phyloP scores from a whole-genome alignment of 2,888 invertebrate genomes.

The Tetragonisca angustula region DNA sequence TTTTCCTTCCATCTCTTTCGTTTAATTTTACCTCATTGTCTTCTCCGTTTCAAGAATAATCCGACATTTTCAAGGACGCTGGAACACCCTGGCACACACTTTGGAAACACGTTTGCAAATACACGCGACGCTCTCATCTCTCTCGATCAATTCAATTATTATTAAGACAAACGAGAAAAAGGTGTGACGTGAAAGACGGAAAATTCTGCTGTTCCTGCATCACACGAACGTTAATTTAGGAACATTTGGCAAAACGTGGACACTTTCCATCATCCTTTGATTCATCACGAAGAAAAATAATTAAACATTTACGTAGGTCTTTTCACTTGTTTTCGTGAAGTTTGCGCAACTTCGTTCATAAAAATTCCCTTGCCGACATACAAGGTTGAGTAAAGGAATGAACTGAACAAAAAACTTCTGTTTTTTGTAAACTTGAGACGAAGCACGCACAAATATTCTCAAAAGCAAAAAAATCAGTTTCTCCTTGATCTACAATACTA shows the following conservation, averaged over 20 bases:
- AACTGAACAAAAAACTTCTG: no score
- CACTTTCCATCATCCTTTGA: no score
- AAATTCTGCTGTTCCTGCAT: background rate
- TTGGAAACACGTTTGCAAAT: background rate
- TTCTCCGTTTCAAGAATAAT: background rate
- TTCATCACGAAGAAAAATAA: no score
- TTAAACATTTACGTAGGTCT: background rate
- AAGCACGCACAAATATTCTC: background rate
- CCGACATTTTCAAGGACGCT: background rate
- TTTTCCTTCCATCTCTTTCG: no score
- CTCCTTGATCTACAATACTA: background rate
- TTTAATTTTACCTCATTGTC: constrained; percentile 21
- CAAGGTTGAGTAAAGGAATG: background rate
- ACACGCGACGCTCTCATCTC: background rate
- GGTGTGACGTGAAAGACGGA: background rate
- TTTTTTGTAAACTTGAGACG: background rate
- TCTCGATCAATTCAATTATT: constrained; percentile 21
- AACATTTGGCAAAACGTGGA: background rate
- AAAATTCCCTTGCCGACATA: background rate
- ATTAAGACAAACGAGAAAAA: background rate
- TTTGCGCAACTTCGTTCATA: background rate
- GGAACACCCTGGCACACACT: background rate
- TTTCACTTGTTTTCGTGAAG: background rate
- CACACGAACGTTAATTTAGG: background rate
- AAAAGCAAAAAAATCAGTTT: background rate